phyloP scores from a whole-genome alignment of 2,113 vertebrate genomes.

The Bos indicus region DNA sequence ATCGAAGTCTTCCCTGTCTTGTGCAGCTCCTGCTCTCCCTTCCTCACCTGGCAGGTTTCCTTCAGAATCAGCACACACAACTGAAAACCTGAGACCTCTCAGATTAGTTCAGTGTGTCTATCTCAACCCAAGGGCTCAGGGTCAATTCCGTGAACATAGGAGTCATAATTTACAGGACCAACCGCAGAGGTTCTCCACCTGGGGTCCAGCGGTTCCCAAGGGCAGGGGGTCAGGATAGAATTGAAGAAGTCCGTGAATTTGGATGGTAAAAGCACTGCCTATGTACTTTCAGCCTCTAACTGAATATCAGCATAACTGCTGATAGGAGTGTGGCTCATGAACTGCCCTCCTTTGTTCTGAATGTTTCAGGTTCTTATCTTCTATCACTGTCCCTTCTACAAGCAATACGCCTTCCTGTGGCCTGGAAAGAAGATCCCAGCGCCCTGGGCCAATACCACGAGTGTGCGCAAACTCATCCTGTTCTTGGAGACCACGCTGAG shows the following conservation, averaged over 20 bases:
- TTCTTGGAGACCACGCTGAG: conserved; percentile 94
- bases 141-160: background rate
- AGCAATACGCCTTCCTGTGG: conserved; percentile 87
- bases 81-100: background rate
- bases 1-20: background rate
- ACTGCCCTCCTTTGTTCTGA: background rate
- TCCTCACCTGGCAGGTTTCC: background rate
- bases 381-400: conserved; percentile 89
- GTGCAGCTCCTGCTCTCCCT: fast-evolving
- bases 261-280: background rate
- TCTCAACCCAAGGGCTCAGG: background rate
- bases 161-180: background rate
- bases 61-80: background rate
- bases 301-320: background rate
- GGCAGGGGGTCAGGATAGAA: background rate
- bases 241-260: background rate
- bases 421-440: conserved; percentile 95
- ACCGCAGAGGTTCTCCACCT: background rate
- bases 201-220: background rate
- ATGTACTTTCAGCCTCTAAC: background rate
- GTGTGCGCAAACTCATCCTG: conserved; percentile 89
- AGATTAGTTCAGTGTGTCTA: background rate
- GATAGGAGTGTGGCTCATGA: background rate
- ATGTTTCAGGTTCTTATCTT: conserved; percentile 91
- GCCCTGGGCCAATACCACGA: conserved; percentile 97